phyloP scores from a whole-genome alignment of 2,888 invertebrate genomes.

The Slavum lentiscoides region DNA sequence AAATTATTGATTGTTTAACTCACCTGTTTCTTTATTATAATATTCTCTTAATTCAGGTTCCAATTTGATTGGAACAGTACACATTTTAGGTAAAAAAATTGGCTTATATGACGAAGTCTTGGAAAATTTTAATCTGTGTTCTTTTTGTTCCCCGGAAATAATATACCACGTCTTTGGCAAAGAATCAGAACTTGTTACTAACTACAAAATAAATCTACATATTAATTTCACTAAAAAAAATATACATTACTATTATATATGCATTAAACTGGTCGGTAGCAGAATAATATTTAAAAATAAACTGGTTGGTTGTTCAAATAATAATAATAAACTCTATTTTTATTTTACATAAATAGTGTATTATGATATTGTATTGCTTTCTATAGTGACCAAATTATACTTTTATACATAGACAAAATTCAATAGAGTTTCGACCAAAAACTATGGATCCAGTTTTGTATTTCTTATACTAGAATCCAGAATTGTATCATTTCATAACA shows the following conservation, averaged over 20 bases:
- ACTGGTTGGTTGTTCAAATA: no score
- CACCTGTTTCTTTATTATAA: slow-evolving; percentile 11
- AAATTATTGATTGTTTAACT: not conserved
- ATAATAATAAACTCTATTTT: no score
- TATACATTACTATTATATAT: not conserved
- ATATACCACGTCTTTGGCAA: slow-evolving; percentile 5
- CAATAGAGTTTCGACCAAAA: no score
- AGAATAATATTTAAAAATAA: no score
- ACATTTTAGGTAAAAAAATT: not conserved
- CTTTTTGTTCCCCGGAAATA: not conserved
- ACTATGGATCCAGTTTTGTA: no score
- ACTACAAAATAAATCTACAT: slow-evolving; percentile 7
- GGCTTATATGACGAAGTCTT: not conserved
- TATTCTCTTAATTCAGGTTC: not conserved
- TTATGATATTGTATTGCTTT: no score
- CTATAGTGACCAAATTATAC: no score
- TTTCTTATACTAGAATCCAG: no score
- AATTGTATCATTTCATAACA: no score
- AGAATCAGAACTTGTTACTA: slow-evolving; percentile 23
- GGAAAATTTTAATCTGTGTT: not conserved
- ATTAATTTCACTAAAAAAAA: not conserved
- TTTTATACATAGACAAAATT: no score
- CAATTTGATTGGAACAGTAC: slow-evolving; percentile 2
- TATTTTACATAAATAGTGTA: no score
- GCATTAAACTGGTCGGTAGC: no score